These are phyloP conservation scores for Telmatherina bonti DNA, from an alignment of 2,797 vertebrate genomes.

Conservation along the genomic window DNA sequence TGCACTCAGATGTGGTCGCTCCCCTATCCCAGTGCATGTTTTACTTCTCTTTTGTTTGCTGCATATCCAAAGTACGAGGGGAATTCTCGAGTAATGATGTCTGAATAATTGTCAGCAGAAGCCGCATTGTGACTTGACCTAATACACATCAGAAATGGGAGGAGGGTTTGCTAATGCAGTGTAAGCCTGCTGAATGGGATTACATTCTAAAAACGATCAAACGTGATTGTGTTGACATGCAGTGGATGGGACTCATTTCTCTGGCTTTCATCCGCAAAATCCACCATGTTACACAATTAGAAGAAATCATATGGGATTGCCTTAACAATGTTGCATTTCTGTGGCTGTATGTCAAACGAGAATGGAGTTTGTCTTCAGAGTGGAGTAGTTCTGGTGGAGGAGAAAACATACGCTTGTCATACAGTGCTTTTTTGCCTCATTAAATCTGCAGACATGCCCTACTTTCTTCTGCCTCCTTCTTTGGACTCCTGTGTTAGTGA, in stretches of 20 bases:
- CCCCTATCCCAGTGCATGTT: background rate
- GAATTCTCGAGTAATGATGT: slow-evolving; percentile 43
- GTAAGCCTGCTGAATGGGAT: slow-evolving; percentile 71
- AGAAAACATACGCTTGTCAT: slow-evolving; percentile 77
- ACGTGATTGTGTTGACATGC: slow-evolving; percentile 64
- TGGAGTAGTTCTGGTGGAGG: slow-evolving; percentile 64
- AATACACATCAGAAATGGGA: slow-evolving; percentile 60
- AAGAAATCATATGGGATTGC: slow-evolving; percentile 18
- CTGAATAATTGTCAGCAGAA: slow-evolving; percentile 47
- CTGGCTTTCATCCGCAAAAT: slow-evolving; percentile 45
- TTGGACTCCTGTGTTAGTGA: slow-evolving; percentile 64
- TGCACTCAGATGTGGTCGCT: background rate
- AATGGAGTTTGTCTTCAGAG: slow-evolving; percentile 55
- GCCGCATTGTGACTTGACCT: slow-evolving; percentile 37
- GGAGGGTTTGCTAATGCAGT: slow-evolving; percentile 48
- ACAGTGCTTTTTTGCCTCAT: slow-evolving; percentile 76
- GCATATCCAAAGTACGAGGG: slow-evolving; percentile 9
- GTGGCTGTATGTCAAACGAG: slow-evolving; percentile 40
- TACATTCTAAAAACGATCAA: slow-evolving; percentile 66
- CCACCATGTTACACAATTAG: slow-evolving; percentile 35
- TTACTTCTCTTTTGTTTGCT: background rate
- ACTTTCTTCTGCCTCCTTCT: slow-evolving; percentile 68
- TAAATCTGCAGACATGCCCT: slow-evolving; percentile 83
- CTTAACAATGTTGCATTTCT: slow-evolving; percentile 28
- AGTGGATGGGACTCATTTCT: slow-evolving; percentile 53